Evolutionary conservation across 2,888 invertebrate genomes (phyloP), one percentile per base, ranked within the genome.

Genomic region (Dromius quadrimaculatus): DNA sequence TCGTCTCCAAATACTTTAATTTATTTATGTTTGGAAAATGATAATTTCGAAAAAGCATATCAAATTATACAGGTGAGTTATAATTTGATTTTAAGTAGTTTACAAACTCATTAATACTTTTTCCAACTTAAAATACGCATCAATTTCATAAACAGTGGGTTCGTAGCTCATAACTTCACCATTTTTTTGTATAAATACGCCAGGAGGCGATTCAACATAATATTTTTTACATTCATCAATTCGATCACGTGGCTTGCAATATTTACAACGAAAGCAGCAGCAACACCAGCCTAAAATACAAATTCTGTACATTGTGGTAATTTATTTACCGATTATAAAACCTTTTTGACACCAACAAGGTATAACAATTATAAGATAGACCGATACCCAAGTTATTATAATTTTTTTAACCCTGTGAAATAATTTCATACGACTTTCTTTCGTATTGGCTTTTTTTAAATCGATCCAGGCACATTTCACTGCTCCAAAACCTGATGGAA

Each of bases 11-110:
- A 90, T 74, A 89, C 90, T 73, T 83, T 94, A 45, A 88, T 93
- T n/a, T 87, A 90, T 36, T 85, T 92, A 79, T 93, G 93, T 43
- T 83, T 95, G 41, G 89, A 91, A 76, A 87, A 89, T 72, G 88
- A 88, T 70, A 90, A 93, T 78, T 89, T 90, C 74, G 85, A 86
- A 3, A 90, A 91, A 82, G 93, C 92, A 0, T 88, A 89, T 76
- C 89, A 92, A 83, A 92, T 94, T 72, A 88, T 93, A 75, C 88
- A 92, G 89, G 94, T 94, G 84, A 85, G 83, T 78, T 23, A 71
- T 57, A 28, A n/a, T 22, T 9, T 61, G 6, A 38, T 61, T 19
- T 11, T 45, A n/a, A n/a, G n/a, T n/a, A n/a, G n/a, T n/a, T 65
- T 70, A 85, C 71, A 88, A 79, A 72, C 85, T 86, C 77, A 84